A percentile compares a stretch with the other conserved stretches of the same genome.
phyloP scores from a whole-genome alignment of 2,888 invertebrate genomes.

The Galeruca laticollis region DNA sequence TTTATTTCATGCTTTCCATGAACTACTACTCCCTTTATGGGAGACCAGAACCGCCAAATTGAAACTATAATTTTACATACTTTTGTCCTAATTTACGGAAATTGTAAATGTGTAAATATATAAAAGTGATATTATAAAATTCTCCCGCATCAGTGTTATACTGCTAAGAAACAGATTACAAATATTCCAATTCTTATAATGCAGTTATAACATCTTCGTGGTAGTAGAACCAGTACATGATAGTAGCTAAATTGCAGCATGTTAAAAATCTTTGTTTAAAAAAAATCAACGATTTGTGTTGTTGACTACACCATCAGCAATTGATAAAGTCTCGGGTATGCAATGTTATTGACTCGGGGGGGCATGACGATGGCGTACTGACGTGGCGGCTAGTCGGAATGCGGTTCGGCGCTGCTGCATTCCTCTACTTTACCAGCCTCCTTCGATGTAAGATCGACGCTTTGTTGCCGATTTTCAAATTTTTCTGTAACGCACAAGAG shows the following conservation, averaged over 20 bases:
- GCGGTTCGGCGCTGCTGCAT: constrained; percentile 65
- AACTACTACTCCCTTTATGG: too few relatives aligned
- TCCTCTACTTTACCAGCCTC: constrained; percentile 56
- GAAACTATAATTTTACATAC: background rate
- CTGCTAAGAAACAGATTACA: background rate
- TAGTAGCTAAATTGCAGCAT: constrained; percentile 6
- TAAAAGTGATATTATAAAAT: background rate
- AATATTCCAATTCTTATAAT: background rate
- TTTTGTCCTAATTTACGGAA: background rate
- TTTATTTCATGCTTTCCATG: too few relatives aligned
- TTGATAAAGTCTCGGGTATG: constrained; percentile 33
- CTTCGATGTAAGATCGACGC: constrained; percentile 33
- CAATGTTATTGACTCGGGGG: constrained; percentile 43
- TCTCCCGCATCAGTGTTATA: background rate
- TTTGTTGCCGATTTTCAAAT: constrained; percentile 5
- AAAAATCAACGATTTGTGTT: constrained; percentile 20
- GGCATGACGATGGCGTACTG: constrained; percentile 41
- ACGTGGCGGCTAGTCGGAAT: constrained; percentile 54
- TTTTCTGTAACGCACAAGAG: background rate
- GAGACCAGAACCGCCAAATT: background rate
- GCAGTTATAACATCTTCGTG: constrained; percentile 2
- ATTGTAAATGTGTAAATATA: background rate
- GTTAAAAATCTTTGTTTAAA: background rate
- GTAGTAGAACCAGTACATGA: constrained; percentile 2
- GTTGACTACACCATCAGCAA: constrained; percentile 20